phyloP scores from a whole-genome alignment of 2,113 vertebrate genomes.

The Urocolius indicus region DNA sequence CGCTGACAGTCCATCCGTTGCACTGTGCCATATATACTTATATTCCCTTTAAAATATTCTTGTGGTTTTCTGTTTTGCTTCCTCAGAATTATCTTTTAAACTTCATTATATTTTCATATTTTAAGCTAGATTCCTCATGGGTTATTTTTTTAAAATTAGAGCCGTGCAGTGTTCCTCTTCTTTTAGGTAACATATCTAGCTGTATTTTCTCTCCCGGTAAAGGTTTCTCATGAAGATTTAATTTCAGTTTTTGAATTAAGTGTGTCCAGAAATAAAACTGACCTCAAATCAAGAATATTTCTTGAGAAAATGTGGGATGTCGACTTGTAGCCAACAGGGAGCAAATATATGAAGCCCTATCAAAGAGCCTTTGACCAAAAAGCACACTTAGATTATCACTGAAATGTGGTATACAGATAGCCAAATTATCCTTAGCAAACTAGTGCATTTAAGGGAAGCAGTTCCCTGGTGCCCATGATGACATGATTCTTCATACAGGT shows the following conservation, averaged over 20 bases:
- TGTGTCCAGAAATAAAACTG: background rate
- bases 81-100: slow-evolving; percentile 41
- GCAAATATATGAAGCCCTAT: background rate
- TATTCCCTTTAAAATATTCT: slow-evolving; percentile 2
- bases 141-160: slow-evolving; percentile 6
- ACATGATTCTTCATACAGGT: background rate
- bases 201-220: background rate
- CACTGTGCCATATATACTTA: slow-evolving; percentile 11
- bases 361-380: background rate
- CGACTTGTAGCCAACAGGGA: background rate
- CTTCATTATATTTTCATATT: slow-evolving; percentile 24
- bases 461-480: accelerated
- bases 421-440: background rate
- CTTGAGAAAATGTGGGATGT: background rate
- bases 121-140: slow-evolving; percentile 1
- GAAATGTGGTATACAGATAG: background rate
- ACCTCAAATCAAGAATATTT: background rate
- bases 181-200: background rate
- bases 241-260: background rate
- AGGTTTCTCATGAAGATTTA: slow-evolving; percentile 1
- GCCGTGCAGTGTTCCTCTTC: background rate
- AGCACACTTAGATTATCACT: background rate
- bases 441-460: background rate
- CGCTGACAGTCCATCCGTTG: slow-evolving; percentile 57
- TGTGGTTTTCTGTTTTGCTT: background rate